Evolutionary conservation across 2,888 invertebrate species (phyloP), one percentile per base, ranked within the genome.

Genomic region (Odontomyia ornata): DNA sequence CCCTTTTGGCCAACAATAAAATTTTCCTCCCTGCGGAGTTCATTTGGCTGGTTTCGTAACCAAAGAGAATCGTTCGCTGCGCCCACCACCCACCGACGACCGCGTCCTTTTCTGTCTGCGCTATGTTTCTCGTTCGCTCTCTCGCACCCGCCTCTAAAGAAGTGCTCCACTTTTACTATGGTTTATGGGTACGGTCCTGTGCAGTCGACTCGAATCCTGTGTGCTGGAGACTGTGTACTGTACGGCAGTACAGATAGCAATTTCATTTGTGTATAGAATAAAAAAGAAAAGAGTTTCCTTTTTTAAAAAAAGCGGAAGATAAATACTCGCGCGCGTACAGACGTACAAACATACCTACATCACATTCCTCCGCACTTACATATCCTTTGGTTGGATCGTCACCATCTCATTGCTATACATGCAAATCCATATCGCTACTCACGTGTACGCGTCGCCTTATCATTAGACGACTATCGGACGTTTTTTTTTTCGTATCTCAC

Each of bases 361-460:
- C 25, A 46, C 69, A 69, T 69, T 69, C 46, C 69, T 69, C 15
- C 72, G 36, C 27, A 56, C 27, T 28, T 18, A 57, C 30, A 56
- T 72, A 57, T 72, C 56, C 72, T 72, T 30, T 56, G 25, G 13
- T 5, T 25, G 27, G 57, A 56, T n/a, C 57, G 43, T 56, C 25
- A 15, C 47, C 62, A 25, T 75, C 56, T 36, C 62, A 46, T 75
- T 47, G 75, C 62, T 76, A 64, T 75, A 75, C 62, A 75, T 75
- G 75, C 75, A 75, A 75, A 75, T 75, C 64, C 64, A 75, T 76
- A 67, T 65, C 56, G 67, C 76, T 30, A 56, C 76, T 76, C 65
- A 76, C 65, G 76, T 76, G 76, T 67, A 67, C 76, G 76, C 76
- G 76, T 65, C 46, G 57, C 30, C 46, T 76, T 52, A 30, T 52